Percentiles rank a stretch among this genome's conserved stretches.
phyloP scores from a whole-genome alignment of 2,113 vertebrate genomes.

The Rhinolophus sinicus region DNA sequence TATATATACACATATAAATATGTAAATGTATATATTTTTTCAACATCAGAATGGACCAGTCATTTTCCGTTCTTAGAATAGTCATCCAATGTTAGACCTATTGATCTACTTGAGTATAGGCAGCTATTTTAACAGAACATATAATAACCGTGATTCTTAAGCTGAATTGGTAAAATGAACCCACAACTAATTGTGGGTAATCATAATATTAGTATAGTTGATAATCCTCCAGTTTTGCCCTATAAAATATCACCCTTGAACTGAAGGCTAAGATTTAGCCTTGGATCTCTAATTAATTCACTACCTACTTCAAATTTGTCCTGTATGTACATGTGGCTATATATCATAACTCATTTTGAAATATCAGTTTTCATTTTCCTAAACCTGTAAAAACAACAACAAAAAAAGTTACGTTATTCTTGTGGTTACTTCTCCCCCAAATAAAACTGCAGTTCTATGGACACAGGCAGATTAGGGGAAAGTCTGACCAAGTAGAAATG shows the following conservation, averaged over 20 bases:
- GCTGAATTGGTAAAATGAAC: neutral
- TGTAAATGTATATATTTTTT: neutral
- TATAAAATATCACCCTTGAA: neutral
- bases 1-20: neutral
- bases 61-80: neutral
- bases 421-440: neutral
- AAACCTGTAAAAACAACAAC: neutral
- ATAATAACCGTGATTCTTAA: neutral
- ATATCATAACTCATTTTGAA: neutral
- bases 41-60: neutral
- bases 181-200: neutral
- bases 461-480: neutral
- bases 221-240: neutral
- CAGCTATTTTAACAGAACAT: neutral
- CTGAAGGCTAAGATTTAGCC: neutral
- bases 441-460: neutral
- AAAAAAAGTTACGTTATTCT: neutral
- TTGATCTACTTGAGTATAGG: neutral
- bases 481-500: neutral
- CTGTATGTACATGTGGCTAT: neutral
- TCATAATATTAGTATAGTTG: neutral
- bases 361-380: neutral
- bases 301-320: neutral
- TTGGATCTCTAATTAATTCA: neutral
- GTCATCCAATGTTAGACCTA: neutral